Evolutionary conservation across 2,888 invertebrate species (phyloP).

Genomic region (Nomada hirtipes): DNA sequence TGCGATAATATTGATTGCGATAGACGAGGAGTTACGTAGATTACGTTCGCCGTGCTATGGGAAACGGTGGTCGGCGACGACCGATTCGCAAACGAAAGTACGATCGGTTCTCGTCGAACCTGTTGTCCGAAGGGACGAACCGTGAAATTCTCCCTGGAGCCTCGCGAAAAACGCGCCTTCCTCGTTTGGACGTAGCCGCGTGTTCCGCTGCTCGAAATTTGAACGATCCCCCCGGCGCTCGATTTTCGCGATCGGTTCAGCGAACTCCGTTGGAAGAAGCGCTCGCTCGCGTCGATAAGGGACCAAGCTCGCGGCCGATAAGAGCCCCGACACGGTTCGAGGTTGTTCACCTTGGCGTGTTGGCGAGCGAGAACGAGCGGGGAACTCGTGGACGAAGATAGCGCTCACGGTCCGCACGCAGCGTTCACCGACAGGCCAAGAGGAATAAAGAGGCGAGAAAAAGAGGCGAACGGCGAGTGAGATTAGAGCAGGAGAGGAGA

Average conservation of each 20-base stretch:
- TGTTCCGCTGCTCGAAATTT: too few relatives aligned
- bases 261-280: slow-evolving; percentile 65
- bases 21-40: too few relatives aligned
- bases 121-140: too few relatives aligned
- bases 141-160: too few relatives aligned
- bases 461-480: slow-evolving; percentile 36
- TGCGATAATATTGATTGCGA: too few relatives aligned
- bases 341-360: slow-evolving; percentile 82
- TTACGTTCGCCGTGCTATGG: too few relatives aligned
- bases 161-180: too few relatives aligned
- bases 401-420: slow-evolving; percentile 20
- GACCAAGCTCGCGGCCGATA: slow-evolving; percentile 77
- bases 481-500: slow-evolving; percentile 39
- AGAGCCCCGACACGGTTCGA: slow-evolving; percentile 81
- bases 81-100: too few relatives aligned
- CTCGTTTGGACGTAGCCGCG: too few relatives aligned
- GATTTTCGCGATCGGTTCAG: slow-evolving; percentile 66
- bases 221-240: neutral
- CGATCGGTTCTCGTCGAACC: too few relatives aligned
- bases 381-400: slow-evolving; percentile 30
- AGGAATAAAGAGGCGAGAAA: slow-evolving; percentile 46
- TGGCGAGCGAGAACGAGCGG: slow-evolving; percentile 20
- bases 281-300: slow-evolving; percentile 76
- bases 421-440: slow-evolving; percentile 31
- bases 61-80: too few relatives aligned